Base-by-base conservation (phyloP, 2,797 vertebrate species). In the Sebastes aleutianus region DNA sequence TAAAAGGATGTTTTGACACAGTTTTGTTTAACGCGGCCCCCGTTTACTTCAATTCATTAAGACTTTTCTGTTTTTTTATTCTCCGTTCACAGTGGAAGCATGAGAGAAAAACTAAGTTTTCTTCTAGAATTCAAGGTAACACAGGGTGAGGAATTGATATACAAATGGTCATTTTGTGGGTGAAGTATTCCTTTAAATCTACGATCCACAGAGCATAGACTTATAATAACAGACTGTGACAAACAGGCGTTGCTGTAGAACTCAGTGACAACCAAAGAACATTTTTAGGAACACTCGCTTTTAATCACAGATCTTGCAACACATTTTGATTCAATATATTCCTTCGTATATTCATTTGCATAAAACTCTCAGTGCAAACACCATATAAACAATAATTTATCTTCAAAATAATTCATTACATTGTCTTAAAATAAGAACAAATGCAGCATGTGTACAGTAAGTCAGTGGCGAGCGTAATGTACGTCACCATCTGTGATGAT, bases 281-380 rank as follows among this genome's bases (percentile, higher is more conserved):
- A 65, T 14, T 58, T 63, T 61, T 59, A 70, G 26, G 36, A 79
- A 79, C 6, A 7, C 72, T 76, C 27, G 3, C 4, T 36, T 86
- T 79, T 85, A 74, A 67, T 87, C 32, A 72, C 8, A 74, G 34
- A 77, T 64, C 6, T 63, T 14, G 8, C 18, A 36, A 26, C 29
- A 80, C 53, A 69, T 36, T 29, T 36, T 50, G n/a, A 68, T 53
- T 34, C 3, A 70, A 9, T 24, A 53, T 47, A 13, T 69, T 58
- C 24, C 14, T 39, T 57, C 3, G 4, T 43, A 56, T 22, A 36
- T 36, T 36, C 34, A 2, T 65, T 13, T n/a, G 31, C 54, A 66
- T 74, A 70, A 20, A 72, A 36, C 56, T 62, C 2, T 63, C 63
- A 34, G 71, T 59, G 47, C 57, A 65, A 82, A 68, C 14, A 32